A percentile compares a stretch with the other conserved stretches of the same genome.
Conservation (phyloP, 2,888 invertebrate species). For the Nephrocerus scutellatus region DNA sequence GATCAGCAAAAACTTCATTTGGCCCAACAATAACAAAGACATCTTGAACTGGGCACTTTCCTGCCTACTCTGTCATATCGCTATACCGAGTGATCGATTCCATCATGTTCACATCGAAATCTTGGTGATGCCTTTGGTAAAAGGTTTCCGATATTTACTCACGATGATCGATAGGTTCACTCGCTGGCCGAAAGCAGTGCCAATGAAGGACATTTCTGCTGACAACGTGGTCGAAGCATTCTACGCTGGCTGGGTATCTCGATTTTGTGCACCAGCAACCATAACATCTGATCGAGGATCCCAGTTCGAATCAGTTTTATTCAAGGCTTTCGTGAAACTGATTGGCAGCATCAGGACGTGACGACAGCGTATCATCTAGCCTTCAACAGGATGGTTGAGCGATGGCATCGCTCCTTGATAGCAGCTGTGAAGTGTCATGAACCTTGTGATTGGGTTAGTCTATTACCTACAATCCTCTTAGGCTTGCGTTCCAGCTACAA, state of each 20-base stretch:
- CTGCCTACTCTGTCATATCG: conserved; percentile 15
- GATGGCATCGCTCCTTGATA: conserved; percentile 41
- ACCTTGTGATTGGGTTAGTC: conserved; percentile 26
- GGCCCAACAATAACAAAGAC: conserved; percentile 19
- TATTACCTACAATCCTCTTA: conserved; percentile 31
- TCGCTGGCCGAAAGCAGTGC: conserved; percentile 27
- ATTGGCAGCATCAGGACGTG: conserved; percentile 24
- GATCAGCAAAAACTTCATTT: conserved; percentile 12
- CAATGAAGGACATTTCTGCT: conserved; percentile 25
- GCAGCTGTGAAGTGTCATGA: conserved; percentile 26
- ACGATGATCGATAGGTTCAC: conserved; percentile 18
- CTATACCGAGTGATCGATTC: no score
- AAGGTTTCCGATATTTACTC: conserved; percentile 33
- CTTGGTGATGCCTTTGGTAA: no score
- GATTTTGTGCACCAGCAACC: conserved; percentile 38
- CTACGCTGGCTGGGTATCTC: conserved; percentile 37
- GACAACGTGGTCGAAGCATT: conserved; percentile 22
- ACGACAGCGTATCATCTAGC: conserved; percentile 39
- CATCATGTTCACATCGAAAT: no score
- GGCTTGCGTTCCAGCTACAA: conserved; percentile 31
- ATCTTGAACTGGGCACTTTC: conserved; percentile 6
- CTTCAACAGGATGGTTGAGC: conserved; percentile 41
- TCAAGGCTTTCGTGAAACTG: conserved; percentile 25
- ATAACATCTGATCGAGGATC: conserved; percentile 36
- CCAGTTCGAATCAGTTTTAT: conserved; percentile 35